These are phyloP conservation scores for Cabera pusaria DNA, from an alignment of 2,888 invertebrate species.

Conservation along the genomic window DNA sequence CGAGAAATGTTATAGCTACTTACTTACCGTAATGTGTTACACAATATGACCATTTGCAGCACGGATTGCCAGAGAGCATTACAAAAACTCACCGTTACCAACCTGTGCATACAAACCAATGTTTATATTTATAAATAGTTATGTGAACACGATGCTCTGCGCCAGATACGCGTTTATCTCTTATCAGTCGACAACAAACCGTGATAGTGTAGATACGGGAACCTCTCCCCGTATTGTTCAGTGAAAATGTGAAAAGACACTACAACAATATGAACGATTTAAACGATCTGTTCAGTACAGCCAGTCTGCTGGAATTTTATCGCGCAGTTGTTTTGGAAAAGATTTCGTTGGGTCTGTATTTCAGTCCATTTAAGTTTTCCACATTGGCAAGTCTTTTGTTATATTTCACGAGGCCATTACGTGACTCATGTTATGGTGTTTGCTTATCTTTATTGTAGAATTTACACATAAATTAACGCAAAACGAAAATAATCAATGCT, in stretches of 20 bases:
- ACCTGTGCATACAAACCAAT: slow-evolving; percentile 7
- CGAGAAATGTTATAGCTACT: slow-evolving; percentile 16
- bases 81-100: slow-evolving; percentile 13
- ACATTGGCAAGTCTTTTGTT: slow-evolving; percentile 11
- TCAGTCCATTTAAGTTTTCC: slow-evolving; percentile 8
- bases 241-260: slow-evolving; percentile 23
- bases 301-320: slow-evolving; percentile 60
- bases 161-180: slow-evolving; percentile 41
- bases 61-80: slow-evolving; percentile 19
- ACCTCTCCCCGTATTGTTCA: slow-evolving; percentile 22
- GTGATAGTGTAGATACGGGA: slow-evolving; percentile 39
- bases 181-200: slow-evolving; percentile 45
- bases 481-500: too few relatives aligned
- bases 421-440: slow-evolving; percentile 22
- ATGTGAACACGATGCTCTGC: slow-evolving; percentile 19
- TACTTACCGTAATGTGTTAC: slow-evolving; percentile 26
- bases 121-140: slow-evolving; percentile 30
- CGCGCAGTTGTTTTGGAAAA: slow-evolving; percentile 55
- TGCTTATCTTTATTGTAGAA: too few relatives aligned
- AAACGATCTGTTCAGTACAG: slow-evolving; percentile 46
- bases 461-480: too few relatives aligned
- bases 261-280: slow-evolving; percentile 46
- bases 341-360: slow-evolving; percentile 52
- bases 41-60: slow-evolving; percentile 29
- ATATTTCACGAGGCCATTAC: slow-evolving; percentile 10